A percentile compares a stretch with the other conserved stretches of the same genome.
Conservation (phyloP, 2,888 invertebrate genomes). For the Drosophila differens region DNA sequence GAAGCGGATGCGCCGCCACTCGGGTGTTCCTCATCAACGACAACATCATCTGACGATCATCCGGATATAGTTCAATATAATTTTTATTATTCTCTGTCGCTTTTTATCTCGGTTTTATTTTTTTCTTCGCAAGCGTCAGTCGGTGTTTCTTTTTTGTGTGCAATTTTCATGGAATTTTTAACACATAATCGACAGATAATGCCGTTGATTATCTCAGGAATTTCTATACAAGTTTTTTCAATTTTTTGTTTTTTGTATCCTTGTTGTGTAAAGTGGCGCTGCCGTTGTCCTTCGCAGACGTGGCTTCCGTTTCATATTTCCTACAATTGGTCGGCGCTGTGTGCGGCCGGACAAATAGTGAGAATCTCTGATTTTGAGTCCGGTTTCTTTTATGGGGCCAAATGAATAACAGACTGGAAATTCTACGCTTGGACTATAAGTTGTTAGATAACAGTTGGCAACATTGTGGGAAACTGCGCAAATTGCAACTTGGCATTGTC, state of each 20-base stretch:
- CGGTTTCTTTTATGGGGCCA: constrained; percentile 34
- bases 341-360: constrained; percentile 62
- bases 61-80: constrained; percentile 76
- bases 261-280: constrained; percentile 67
- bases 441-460: constrained; percentile 13
- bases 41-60: constrained; percentile 75
- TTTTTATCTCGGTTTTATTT: neutral
- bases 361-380: constrained; percentile 44
- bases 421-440: constrained; percentile 36
- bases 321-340: constrained; percentile 38
- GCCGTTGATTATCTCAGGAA: constrained; percentile 74
- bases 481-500: neutral
- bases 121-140: constrained; percentile 49
- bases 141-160: constrained; percentile 58
- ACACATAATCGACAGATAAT: constrained; percentile 75
- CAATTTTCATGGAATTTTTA: constrained; percentile 74
- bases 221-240: constrained; percentile 50
- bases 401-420: constrained; percentile 28
- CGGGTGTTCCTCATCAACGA: constrained; percentile 63
- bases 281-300: constrained; percentile 49
- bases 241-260: constrained; percentile 3
- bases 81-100: constrained; percentile 20
- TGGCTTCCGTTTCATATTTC: constrained; percentile 74
- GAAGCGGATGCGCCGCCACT: constrained; percentile 76
- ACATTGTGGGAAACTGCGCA: constrained; percentile 20